Evolutionary conservation across 2,797 vertebrate species (phyloP), one percentile per base, ranked within the genome.

Genomic region (Onychomys torridus): DNA sequence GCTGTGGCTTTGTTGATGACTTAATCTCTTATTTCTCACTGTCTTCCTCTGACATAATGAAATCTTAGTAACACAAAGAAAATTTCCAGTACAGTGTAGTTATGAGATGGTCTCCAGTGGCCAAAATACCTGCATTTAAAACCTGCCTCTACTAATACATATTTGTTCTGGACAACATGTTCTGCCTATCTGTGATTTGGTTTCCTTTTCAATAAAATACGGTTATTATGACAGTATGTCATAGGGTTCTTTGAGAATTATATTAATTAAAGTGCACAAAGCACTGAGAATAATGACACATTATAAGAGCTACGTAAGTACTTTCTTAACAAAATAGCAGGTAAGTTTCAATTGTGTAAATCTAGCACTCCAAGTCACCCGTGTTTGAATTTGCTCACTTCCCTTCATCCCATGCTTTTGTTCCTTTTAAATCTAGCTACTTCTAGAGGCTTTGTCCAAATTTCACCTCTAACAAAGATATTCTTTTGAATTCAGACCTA

Each of bases 11-110:
- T 93, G 46, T 55, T 83, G 59, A 91, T 93, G 52, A 34, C n/a
- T 94, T 96, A 78, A 67, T 91, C 17, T 83, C 57, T 96, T 40
- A 2, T 85, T 49, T 93, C 61, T 75, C 61, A 85, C 5, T 89
- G 2, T 63, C 69, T 89, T 91, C 52, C 37, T 77, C 32, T 65
- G 21, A 63, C 32, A 92, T 21, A 65, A 71, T 84, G 34, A 67
- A 89, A 77, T 77, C 69, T 93, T 23, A 89, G 13, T 34, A 83
- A 82, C 13, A 75, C 10, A 71, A 6, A 87, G 73, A 96, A 43
- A 81, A 89, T 63, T 93, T 29, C 37, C 25, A 40, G 9, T 52
- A 25, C 34, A 32, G 10, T 17, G 27, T n/a, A 21, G 13, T 52
- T 71, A 59, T 73, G 17, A 92, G 55, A 12, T 81, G 17, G 19